These are phyloP conservation scores for Kuschelorhynchus macadamiae DNA, from an alignment of 2,888 invertebrate genomes.

Conservation along the genomic window DNA sequence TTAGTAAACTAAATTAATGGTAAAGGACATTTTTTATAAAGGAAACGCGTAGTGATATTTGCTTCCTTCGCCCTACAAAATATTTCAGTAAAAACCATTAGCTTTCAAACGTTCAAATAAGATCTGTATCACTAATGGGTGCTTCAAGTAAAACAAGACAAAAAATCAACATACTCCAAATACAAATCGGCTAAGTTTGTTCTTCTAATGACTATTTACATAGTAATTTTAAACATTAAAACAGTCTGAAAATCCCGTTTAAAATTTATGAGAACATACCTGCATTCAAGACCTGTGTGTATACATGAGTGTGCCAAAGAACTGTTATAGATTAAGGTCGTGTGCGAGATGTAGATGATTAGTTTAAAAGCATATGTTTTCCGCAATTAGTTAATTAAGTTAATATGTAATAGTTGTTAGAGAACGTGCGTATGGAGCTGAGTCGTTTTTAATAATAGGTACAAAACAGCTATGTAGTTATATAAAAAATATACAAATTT, in stretches of 20 bases:
- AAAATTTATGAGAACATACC: conserved; percentile 27
- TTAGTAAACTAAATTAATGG: no score
- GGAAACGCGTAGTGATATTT: no score
- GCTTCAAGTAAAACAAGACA: conserved; percentile 2
- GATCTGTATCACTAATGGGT: no score
- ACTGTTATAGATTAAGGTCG: conserved; percentile 37
- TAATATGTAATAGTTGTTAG: neutral
- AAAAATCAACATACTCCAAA: conserved; percentile 9
- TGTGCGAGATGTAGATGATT: conserved; percentile 33
- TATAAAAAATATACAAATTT: no score
- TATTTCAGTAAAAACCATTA: no score
- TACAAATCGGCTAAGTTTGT: conserved; percentile 13
- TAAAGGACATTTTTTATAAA: no score
- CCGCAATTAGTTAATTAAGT: conserved; percentile 22
- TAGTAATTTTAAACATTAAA: conserved; percentile 30
- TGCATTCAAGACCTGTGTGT: conserved; percentile 11
- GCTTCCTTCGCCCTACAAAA: no score
- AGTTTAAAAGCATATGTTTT: conserved; percentile 18
- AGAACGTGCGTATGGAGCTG: conserved; percentile 5
- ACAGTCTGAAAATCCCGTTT: conserved; percentile 18
- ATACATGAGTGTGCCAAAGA: conserved; percentile 11
- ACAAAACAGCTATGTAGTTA: no score
- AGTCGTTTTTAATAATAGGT: no score
- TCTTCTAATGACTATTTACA: conserved; percentile 35
- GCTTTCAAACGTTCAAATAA: no score